Conservation (phyloP, 2,113 vertebrate genomes). For the Notothenia coriiceps region DNA sequence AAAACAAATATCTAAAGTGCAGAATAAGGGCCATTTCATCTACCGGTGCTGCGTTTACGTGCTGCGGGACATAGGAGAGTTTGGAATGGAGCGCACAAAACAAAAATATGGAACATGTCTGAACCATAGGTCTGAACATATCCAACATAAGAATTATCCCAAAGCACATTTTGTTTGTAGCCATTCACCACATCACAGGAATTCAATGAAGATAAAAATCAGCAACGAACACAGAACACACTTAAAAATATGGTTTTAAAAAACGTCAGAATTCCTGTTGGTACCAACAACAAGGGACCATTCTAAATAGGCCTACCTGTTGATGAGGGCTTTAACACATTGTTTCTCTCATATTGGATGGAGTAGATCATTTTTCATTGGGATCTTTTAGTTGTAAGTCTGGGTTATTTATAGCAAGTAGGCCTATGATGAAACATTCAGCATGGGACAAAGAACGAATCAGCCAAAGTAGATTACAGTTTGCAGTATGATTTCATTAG, state of each 20-base stretch:
- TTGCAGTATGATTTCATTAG: background rate
- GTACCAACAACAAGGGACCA: no score
- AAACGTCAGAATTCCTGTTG: background rate
- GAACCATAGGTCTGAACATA: background rate
- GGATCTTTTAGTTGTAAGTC: background rate
- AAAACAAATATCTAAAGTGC: slow-evolving; percentile 14
- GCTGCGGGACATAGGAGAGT: slow-evolving; percentile 3
- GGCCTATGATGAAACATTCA: background rate
- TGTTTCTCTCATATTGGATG: background rate
- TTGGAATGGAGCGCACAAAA: background rate
- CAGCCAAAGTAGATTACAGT: background rate
- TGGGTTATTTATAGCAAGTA: background rate
- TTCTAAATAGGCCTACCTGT: background rate
- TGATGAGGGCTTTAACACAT: background rate
- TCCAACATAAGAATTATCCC: background rate
- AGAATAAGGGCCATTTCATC: slow-evolving; percentile 16
- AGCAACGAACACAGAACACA: no score
- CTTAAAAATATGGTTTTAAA: background rate
- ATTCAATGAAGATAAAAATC: background rate
- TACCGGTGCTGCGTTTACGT: slow-evolving; percentile 38
- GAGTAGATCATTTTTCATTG: background rate
- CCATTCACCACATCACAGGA: background rate
- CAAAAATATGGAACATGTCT: slow-evolving; percentile 4
- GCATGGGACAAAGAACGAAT: background rate
- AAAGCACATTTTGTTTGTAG: background rate